These are phyloP conservation scores for Misgurnus mizolepis DNA, from an alignment of 2,113 vertebrate species.

Conservation along the genomic window DNA sequence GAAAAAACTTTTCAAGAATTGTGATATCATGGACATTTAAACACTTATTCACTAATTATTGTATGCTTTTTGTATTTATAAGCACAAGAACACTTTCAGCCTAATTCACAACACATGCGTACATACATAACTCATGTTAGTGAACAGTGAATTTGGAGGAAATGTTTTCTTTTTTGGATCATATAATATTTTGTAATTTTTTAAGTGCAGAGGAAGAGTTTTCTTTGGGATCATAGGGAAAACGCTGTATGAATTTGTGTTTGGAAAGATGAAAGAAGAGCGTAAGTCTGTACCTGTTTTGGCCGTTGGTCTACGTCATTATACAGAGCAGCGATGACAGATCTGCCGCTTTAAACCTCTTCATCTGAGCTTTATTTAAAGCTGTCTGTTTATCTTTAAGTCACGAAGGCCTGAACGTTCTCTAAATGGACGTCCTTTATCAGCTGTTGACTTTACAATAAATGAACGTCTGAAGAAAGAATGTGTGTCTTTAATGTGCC, in stretches of 20 bases:
- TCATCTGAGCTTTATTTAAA: not conserved
- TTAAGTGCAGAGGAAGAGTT: no score
- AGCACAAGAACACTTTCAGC: no score
- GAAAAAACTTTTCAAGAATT: no score
- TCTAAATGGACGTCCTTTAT: not conserved
- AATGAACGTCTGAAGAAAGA: conserved; percentile 17
- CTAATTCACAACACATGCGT: no score
- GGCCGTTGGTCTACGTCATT: not conserved
- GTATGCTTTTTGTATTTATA: no score
- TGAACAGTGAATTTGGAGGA: no score
- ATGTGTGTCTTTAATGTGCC: not conserved
- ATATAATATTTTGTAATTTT: no score
- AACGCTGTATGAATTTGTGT: not conserved
- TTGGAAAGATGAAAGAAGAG: not conserved
- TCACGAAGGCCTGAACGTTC: conserved; percentile 12
- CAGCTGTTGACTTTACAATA: conserved; percentile 25
- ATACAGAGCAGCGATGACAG: not conserved
- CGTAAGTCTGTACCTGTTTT: not conserved
- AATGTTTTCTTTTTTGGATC: no score
- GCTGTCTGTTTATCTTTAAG: conserved; percentile 3
- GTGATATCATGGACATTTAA: no score
- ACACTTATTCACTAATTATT: no score
- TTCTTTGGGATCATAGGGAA: no score
- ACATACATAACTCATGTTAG: no score
- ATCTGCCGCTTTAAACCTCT: not conserved